phyloP scores from a whole-genome alignment of 1,140 invertebrate species.

The Lithobius niger region DNA sequence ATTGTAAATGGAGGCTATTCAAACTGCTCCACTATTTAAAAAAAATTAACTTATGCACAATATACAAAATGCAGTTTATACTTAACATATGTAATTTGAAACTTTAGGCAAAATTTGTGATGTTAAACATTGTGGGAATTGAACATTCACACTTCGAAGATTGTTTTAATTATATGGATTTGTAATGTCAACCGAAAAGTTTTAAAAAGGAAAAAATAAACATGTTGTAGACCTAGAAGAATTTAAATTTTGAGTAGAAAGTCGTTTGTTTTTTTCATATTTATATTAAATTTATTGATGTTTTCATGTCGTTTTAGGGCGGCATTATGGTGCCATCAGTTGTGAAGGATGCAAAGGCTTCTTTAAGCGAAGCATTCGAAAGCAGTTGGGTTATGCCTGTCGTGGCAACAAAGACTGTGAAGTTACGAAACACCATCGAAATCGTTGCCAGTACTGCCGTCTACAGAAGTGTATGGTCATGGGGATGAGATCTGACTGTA shows the following conservation, averaged over 20 bases:
- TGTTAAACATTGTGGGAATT: too few relatives aligned
- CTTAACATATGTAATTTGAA: too few relatives aligned
- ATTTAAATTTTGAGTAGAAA: constrained; percentile 2
- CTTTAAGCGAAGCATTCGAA: constrained; percentile 83
- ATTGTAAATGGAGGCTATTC: too few relatives aligned
- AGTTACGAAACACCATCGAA: constrained; percentile 92
- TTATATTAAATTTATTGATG: neutral
- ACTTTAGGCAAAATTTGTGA: too few relatives aligned
- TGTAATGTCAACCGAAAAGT: constrained; percentile 16
- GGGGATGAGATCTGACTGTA: constrained; percentile 98
- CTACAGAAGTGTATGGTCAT: constrained; percentile 91
- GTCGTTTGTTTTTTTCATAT: neutral
- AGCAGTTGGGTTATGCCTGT: constrained; percentile 91
- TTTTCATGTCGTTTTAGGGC: constrained; percentile 36
- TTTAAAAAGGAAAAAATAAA: constrained; percentile 16
- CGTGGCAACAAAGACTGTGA: constrained; percentile 87
- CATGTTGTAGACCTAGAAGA: constrained; percentile 18
- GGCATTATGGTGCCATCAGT: constrained; percentile 87
- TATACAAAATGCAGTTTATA: too few relatives aligned
- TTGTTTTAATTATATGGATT: constrained; percentile 14
- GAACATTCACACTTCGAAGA: too few relatives aligned
- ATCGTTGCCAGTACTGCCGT: constrained; percentile 94
- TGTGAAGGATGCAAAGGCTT: constrained; percentile 89
- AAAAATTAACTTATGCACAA: too few relatives aligned
- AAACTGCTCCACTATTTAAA: too few relatives aligned